A percentile compares a stretch with the other conserved stretches of the same genome.
These are phyloP conservation scores for Serilophus lunatus DNA, from an alignment of 2,113 vertebrate genomes.

Conservation along the genomic window DNA sequence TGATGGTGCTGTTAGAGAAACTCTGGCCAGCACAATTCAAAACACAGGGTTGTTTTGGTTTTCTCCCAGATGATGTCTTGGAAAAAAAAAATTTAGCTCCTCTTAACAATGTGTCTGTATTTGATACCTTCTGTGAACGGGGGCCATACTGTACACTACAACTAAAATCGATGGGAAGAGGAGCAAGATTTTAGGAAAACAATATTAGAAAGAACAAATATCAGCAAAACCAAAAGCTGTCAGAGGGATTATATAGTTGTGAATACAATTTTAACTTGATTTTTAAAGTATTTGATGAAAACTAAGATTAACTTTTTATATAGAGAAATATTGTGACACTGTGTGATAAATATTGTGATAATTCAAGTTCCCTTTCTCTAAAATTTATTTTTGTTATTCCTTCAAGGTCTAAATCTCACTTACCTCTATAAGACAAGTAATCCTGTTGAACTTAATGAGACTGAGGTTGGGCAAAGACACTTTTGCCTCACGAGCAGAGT, in stretches of 20 bases:
- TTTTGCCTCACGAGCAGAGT: background rate
- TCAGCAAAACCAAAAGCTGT: constrained; percentile 76
- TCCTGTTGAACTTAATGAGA: constrained; percentile 24
- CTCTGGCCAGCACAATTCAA: constrained; percentile 53
- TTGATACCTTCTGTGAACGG: constrained; percentile 52
- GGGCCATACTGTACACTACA: constrained; percentile 12
- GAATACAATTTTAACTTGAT: constrained; percentile 61
- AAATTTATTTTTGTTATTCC: constrained; percentile 60
- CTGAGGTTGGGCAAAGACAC: constrained; percentile 29
- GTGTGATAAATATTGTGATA: constrained; percentile 65
- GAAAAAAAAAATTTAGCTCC: background rate
- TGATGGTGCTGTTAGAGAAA: constrained; percentile 43
- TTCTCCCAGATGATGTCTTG: constrained; percentile 37
- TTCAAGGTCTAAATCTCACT: constrained; percentile 56
- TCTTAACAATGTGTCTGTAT: constrained; percentile 25
- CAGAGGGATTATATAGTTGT: constrained; percentile 66
- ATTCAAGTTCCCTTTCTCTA: constrained; percentile 47
- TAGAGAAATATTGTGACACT: constrained; percentile 52
- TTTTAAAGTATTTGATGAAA: constrained; percentile 68
- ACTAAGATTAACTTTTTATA: constrained; percentile 64
- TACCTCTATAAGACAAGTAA: constrained; percentile 38
- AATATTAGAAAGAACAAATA: constrained; percentile 47
- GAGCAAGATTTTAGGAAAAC: constrained; percentile 22
- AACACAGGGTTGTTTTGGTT: constrained; percentile 47
- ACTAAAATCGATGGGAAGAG: background rate